Evolutionary conservation across 2,888 invertebrate genomes (phyloP), one percentile per base, ranked within the genome.

Genomic region (Lasiommata megera): DNA sequence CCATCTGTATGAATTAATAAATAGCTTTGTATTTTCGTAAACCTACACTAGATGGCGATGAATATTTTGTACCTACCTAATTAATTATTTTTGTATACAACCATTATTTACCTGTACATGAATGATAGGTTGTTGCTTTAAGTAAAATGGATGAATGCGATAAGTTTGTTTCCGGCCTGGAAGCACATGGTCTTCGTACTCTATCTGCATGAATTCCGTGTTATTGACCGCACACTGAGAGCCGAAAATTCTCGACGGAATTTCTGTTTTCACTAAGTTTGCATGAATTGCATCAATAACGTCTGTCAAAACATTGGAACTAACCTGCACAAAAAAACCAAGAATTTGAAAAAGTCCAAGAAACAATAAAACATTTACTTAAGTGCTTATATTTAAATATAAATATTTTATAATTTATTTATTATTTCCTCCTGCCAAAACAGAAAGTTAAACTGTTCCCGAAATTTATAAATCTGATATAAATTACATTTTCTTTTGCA

Each of bases 121-220:
- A 46, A 90, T 69, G 2, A 81, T 63, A 1, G 78, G 46, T 61
- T 82, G 80, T 31, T 79, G 75, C 44, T 72, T 72, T 64, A 92
- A 69, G 66, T 88, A 83, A 64, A 77, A 87, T 0, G 91, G 88
- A 70, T 91, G 92, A 56, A 93, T 86, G 37, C 89, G 83, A 64
- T 93, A 93, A 0, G 79, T 79, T 40, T 91, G 86, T 56, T 90
- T 84, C 57, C 92, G 74, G 18, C 84, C 80, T 0, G 93, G 92
- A 46, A 92, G 80, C 9, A 93, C 83, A 61, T 92, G 94, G 72
- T 94, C 93, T 76, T 94, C 94, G 54, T 91, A 91, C 58, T 82
- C 79, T 0, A 87, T 70, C 67, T 92, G 86, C 28, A 72, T 72
- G 48, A 74, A 80, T 6, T 62, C 67, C 0, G 86, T 81, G n/a